Evolutionary conservation across 2,113 vertebrate genomes (phyloP).

Genomic region (Channa maculata): DNA sequence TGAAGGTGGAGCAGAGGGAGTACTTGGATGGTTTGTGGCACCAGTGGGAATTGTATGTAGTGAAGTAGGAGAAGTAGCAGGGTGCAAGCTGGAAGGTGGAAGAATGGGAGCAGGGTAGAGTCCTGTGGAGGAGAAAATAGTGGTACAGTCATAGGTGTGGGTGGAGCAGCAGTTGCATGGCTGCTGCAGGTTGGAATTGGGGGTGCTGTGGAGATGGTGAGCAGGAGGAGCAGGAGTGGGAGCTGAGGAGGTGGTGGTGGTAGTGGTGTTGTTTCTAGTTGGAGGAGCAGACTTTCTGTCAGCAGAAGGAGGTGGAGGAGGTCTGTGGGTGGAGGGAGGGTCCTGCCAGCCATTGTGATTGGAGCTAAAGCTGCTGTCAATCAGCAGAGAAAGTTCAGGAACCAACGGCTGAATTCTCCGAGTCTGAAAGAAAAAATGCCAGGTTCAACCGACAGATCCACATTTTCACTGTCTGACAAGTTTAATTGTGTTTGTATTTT

Average conservation of each 20-base stretch:
- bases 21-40: neutral
- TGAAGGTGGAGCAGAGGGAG: slow-evolving; percentile 31
- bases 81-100: neutral
- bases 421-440: slow-evolving; percentile 56
- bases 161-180: slow-evolving; percentile 83
- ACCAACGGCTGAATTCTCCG: slow-evolving; percentile 90
- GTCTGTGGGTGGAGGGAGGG: slow-evolving; percentile 51
- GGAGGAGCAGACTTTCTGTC: slow-evolving; percentile 31
- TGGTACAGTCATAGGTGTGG: slow-evolving; percentile 73
- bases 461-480: too few species aligned
- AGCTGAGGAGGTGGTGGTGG: slow-evolving; percentile 5
- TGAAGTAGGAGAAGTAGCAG: slow-evolving; percentile 10
- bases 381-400: slow-evolving; percentile 95
- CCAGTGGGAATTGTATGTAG: neutral
- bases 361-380: slow-evolving; percentile 81
- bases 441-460: too few species aligned
- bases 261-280: slow-evolving; percentile 46
- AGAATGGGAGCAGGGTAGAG: slow-evolving; percentile 44
- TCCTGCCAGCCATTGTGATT: slow-evolving; percentile 27
- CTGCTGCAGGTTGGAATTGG: slow-evolving; percentile 67
- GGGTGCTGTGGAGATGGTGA: slow-evolving; percentile 80
- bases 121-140: slow-evolving; percentile 63
- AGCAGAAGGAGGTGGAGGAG: neutral
- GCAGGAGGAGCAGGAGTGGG: slow-evolving; percentile 22
- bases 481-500: too few species aligned